Conservation (phyloP, 2,888 invertebrate species). For the Pedicia rivosa region DNA sequence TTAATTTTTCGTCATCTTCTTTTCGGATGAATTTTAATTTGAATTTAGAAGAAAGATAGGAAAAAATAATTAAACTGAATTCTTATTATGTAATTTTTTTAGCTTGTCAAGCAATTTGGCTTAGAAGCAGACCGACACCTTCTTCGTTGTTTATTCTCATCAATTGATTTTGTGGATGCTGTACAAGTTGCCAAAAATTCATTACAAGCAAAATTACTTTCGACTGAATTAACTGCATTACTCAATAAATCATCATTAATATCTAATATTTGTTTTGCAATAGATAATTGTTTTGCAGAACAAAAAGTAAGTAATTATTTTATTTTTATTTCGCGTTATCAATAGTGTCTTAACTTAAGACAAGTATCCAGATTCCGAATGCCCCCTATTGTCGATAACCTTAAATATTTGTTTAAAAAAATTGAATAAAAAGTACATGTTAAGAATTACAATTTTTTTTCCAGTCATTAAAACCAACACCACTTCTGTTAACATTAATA, state of each 20-base stretch:
- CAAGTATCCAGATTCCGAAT: too few relatives aligned
- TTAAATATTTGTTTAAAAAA: neutral
- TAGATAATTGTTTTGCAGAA: constrained; percentile 63
- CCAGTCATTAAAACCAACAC: constrained; percentile 62
- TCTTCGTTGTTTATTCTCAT: constrained; percentile 84
- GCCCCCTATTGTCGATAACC: neutral
- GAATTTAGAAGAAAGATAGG: too few relatives aligned
- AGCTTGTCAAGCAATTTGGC: constrained; percentile 85
- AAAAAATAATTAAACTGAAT: too few relatives aligned
- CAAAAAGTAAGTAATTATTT: constrained; percentile 41
- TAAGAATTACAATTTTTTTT: constrained; percentile 13
- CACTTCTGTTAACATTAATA: constrained; percentile 67
- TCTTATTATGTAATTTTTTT: constrained; percentile 18
- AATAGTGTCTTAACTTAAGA: too few relatives aligned
- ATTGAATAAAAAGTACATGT: neutral
- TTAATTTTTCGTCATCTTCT: too few relatives aligned
- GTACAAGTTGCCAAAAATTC: constrained; percentile 41
- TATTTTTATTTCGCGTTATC: neutral
- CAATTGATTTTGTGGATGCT: constrained; percentile 62
- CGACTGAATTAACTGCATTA: constrained; percentile 60
- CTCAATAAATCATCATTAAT: constrained; percentile 75
- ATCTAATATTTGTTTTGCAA: constrained; percentile 74
- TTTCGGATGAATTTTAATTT: too few relatives aligned
- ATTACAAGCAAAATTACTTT: constrained; percentile 56
- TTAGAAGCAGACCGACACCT: constrained; percentile 95